Percentiles rank a stretch among this genome's conserved stretches.
Conservation (phyloP, 92 coral and sea anemone genomes). For the Montipora capitata region DNA sequence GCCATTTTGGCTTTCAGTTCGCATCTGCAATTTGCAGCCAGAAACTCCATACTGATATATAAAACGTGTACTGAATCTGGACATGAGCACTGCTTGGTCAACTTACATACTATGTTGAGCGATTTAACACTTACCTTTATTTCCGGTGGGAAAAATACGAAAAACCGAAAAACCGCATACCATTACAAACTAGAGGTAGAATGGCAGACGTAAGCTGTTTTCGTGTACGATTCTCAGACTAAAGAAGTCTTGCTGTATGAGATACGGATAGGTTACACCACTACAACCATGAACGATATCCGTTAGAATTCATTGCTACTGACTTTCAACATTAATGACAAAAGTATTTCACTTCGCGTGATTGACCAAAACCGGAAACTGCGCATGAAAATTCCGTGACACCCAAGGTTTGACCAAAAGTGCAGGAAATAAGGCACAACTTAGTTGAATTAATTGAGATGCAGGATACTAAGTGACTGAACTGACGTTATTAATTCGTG, state of each 20-base stretch:
- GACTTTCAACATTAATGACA: background rate
- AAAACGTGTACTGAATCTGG: slow-evolving; percentile 13
- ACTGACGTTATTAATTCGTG: slow-evolving; percentile 6
- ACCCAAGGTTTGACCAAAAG: slow-evolving; percentile 2
- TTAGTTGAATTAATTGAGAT: slow-evolving; percentile 8
- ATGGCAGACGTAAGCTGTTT: background rate
- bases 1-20: background rate
- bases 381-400: slow-evolving; percentile 9
- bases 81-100: slow-evolving; percentile 21
- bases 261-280: no score
- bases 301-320: slow-evolving; percentile 10
- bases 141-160: slow-evolving; percentile 22
- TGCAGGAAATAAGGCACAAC: background rate
- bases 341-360: slow-evolving; percentile 16
- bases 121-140: slow-evolving; percentile 23
- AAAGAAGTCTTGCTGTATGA: no score
- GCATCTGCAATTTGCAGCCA: slow-evolving; percentile 1
- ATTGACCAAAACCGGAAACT: slow-evolving; percentile 25
- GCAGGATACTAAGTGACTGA: slow-evolving; percentile 27
- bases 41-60: slow-evolving; percentile 2
- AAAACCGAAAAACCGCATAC: slow-evolving; percentile 20
- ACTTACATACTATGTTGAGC: slow-evolving; percentile 23
- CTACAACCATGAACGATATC: background rate
- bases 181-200: slow-evolving; percentile 9
- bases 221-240: no score